A percentile compares a stretch with the other conserved stretches of the same genome.
These are phyloP conservation scores for Hippocampus barbouri DNA, from an alignment of 2,113 vertebrate genomes.

Conservation along the genomic window DNA sequence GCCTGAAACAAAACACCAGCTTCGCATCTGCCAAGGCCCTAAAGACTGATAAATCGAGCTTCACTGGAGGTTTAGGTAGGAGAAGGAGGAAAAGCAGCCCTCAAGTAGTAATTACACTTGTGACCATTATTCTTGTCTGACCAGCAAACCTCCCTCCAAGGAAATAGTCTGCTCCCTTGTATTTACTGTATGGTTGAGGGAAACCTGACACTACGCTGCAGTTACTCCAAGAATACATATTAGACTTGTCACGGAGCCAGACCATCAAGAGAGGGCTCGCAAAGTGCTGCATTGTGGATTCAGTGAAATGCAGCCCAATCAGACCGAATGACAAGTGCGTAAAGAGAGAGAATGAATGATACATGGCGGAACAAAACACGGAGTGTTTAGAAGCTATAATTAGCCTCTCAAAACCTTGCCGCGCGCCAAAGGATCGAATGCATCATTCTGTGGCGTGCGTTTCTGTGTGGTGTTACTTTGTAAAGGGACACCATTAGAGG, in stretches of 20 bases:
- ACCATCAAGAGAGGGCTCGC: conserved; percentile 28
- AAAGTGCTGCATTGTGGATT: conserved; percentile 15
- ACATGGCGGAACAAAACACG: conserved; percentile 26
- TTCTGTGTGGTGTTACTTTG: conserved; percentile 26
- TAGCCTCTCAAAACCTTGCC: conserved; percentile 17
- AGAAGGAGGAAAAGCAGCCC: conserved; percentile 47
- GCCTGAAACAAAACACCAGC: conserved; percentile 10
- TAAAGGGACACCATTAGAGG: conserved; percentile 33
- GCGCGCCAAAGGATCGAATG: conserved; percentile 20
- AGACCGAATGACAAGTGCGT: conserved; percentile 14
- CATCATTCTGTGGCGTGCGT: conserved; percentile 12
- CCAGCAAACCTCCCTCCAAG: conserved; percentile 24
- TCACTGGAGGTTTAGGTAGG: conserved; percentile 20
- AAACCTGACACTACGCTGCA: conserved; percentile 23
- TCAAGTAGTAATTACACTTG: conserved; percentile 51
- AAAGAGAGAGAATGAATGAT: conserved; percentile 20
- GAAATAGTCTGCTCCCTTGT: conserved; percentile 39
- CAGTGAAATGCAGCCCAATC: conserved; percentile 32
- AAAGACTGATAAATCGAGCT: conserved; percentile 23
- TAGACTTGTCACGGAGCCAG: conserved; percentile 32
- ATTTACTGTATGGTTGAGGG: conserved; percentile 44
- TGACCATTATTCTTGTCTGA: conserved; percentile 50
- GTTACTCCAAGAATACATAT: conserved; percentile 31
- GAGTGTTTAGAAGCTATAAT: conserved; percentile 38
- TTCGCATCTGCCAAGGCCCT: conserved; percentile 21